Conservation (phyloP, 35 echinoderm and acorn worm species). For the Apostichopus californicus region DNA sequence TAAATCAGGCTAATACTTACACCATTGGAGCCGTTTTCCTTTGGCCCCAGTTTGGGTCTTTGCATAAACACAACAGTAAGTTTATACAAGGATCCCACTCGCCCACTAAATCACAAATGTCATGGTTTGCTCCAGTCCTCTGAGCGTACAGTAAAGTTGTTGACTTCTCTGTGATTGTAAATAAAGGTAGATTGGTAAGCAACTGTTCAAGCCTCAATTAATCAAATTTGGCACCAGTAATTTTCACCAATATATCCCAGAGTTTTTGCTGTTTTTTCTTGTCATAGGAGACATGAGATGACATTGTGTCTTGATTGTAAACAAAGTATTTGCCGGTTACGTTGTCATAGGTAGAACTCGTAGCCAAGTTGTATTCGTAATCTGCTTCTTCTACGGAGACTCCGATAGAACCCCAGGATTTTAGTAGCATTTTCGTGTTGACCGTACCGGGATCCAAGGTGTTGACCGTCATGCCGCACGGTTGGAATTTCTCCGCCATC, state of each 20-base stretch:
- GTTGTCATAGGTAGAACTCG: conserved; percentile 55
- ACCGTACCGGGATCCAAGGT: conserved; percentile 89
- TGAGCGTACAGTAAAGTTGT: no score
- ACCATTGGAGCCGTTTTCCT: no score
- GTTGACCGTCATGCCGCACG: conserved; percentile 77
- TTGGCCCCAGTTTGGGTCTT: no score
- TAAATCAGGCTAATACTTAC: no score
- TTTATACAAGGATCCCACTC: no score
- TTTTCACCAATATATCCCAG: conserved; percentile 76
- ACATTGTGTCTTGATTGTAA: conserved; percentile 40
- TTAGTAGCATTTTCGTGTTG: conserved; percentile 79
- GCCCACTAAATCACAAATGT: no score
- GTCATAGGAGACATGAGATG: conserved; percentile 63
- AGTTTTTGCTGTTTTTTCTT: conserved; percentile 62
- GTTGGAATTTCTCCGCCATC: conserved; percentile 68
- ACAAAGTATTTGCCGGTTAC: conserved; percentile 91
- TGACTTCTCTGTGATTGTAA: no score
- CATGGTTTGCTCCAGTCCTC: no score
- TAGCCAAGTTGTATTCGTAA: conserved; percentile 78
- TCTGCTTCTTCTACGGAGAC: conserved; percentile 75
- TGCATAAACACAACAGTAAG: no score
- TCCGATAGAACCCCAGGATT: conserved; percentile 62
- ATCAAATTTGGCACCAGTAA: conserved; percentile 71
- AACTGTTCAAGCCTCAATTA: no score
- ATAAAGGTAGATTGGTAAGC: no score